Conservation (phyloP, 2,797 vertebrate genomes). For the Bufotes viridis region DNA sequence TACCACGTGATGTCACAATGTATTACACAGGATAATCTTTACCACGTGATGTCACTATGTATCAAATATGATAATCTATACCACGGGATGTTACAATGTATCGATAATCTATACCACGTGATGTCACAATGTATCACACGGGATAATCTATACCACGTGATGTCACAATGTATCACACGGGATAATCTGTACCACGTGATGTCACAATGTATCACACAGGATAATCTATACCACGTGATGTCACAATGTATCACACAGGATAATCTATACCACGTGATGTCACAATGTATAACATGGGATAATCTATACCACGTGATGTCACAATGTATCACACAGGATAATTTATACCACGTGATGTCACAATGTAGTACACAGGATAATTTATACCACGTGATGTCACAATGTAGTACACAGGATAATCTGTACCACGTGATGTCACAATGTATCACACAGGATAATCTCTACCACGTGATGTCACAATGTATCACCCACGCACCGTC, state of each 20-base stretch:
- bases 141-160: neutral
- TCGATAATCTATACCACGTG: neutral
- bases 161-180: neutral
- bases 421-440: no score
- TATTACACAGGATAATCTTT: no score
- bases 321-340: neutral
- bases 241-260: neutral
- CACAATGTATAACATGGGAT: neutral
- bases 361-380: no score
- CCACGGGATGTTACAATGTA: no score
- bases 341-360: neutral
- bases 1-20: neutral
- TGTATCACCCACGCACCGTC: constrained; percentile 34
- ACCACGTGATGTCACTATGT: neutral
- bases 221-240: neutral
- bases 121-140: no score
- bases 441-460: no score
- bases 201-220: no score
- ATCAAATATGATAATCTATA: no score
- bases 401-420: neutral
- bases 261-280: no score
- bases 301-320: neutral
- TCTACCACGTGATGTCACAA: neutral
- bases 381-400: no score
- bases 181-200: neutral